Evolutionary conservation across 2,113 vertebrate genomes (phyloP).

Genomic region (Zosterops pallidus): DNA sequence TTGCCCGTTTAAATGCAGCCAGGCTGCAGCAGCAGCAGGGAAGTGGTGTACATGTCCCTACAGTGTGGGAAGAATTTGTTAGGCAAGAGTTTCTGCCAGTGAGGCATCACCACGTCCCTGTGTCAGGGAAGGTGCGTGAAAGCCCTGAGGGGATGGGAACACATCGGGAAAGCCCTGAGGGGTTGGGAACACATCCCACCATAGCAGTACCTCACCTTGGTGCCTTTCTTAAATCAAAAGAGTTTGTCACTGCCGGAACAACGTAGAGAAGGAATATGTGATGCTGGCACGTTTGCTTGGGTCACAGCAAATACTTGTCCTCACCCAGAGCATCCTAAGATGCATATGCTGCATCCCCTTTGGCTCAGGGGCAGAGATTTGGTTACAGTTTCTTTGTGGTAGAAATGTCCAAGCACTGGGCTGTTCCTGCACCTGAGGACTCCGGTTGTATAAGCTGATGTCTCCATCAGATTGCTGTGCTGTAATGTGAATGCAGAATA

Average conservation of each 20-base stretch:
- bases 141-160: background rate
- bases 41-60: fast-evolving
- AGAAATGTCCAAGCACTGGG: background rate
- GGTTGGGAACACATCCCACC: fast-evolving
- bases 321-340: background rate
- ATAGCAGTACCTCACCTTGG: background rate
- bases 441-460: background rate
- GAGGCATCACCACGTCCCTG: background rate
- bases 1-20: background rate
- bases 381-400: background rate
- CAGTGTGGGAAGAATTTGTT: background rate
- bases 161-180: background rate
- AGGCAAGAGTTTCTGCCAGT: background rate
- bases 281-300: background rate
- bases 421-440: background rate
- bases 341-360: background rate
- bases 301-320: background rate
- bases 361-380: background rate
- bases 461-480: background rate
- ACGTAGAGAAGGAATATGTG: background rate
- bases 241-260: background rate
- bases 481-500: background rate
- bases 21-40: background rate
- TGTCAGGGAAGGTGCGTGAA: background rate
- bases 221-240: background rate